phyloP scores from a whole-genome alignment of 2,113 vertebrate genomes.

The Suncus etruscus region DNA sequence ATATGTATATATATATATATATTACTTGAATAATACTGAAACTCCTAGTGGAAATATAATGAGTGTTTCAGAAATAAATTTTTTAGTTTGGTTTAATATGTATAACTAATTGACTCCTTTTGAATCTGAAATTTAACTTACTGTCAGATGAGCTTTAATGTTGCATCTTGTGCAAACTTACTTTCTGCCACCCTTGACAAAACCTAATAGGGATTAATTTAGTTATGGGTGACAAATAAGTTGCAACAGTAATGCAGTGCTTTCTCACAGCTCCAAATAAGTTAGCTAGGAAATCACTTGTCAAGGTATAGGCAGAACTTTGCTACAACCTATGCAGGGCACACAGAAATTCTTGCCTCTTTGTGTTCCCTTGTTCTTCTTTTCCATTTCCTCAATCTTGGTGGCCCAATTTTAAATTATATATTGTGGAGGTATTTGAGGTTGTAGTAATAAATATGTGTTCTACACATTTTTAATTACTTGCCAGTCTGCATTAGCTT shows the following conservation, averaged over 20 bases:
- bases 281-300: constrained; percentile 52
- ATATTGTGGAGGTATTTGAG: constrained; percentile 69
- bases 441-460: constrained; percentile 82
- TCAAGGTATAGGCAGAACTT: constrained; percentile 52
- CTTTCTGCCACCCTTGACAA: constrained; percentile 68
- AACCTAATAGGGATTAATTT: constrained; percentile 72
- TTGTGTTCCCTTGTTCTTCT: neutral
- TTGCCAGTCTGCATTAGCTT: constrained; percentile 86
- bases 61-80: constrained; percentile 44
- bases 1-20: neutral
- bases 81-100: neutral
- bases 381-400: constrained; percentile 65
- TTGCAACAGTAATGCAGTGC: constrained; percentile 59
- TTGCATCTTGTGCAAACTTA: constrained; percentile 58
- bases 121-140: constrained; percentile 57
- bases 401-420: constrained; percentile 67
- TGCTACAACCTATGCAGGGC: neutral
- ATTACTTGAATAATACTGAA: constrained; percentile 53
- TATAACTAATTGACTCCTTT: constrained; percentile 55
- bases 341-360: constrained; percentile 19
- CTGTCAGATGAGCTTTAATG: constrained; percentile 57
- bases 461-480: constrained; percentile 87
- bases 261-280: constrained; percentile 66
- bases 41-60: constrained; percentile 17
- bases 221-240: constrained; percentile 64